Percentiles rank a stretch among this genome's conserved stretches.
These are phyloP conservation scores for Conger conger DNA, from an alignment of 2,113 vertebrate genomes.

Conservation along the genomic window DNA sequence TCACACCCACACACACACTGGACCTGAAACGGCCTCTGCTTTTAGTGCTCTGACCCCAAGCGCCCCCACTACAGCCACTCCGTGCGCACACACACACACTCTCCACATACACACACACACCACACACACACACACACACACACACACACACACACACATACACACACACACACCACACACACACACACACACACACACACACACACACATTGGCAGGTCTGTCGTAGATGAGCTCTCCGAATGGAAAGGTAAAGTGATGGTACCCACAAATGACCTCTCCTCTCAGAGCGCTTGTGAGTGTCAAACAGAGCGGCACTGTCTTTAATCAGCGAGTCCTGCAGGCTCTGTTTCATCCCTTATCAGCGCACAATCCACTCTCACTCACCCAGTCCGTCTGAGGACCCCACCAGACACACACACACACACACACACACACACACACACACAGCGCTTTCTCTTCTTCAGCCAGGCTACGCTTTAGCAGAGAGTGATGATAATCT, in stretches of 20 bases:
- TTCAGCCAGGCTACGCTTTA: not conserved
- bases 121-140: constrained; percentile 13
- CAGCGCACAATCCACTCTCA: constrained; percentile 23
- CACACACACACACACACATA: not conserved
- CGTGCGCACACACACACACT: constrained; percentile 10
- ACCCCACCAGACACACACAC: constrained; percentile 9
- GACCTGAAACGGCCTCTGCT: not conserved
- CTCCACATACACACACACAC: constrained; percentile 9
- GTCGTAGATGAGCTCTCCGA: not conserved
- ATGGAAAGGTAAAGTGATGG: constrained; percentile 9
- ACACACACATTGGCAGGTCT: constrained; percentile 18
- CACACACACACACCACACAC: too few species aligned
- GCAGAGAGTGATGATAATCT: constrained; percentile 23
- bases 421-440: not conserved
- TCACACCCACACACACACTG: constrained; percentile 1
- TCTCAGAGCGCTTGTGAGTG: constrained; percentile 8
- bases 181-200: not conserved
- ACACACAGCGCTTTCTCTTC: constrained; percentile 16
- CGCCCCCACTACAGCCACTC: not conserved
- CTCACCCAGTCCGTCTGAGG: constrained; percentile 21
- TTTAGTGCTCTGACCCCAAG: too few species aligned
- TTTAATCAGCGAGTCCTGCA: constrained; percentile 23
- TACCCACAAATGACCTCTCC: constrained; percentile 22
- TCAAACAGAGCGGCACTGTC: constrained; percentile 15
- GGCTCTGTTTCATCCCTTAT: constrained; percentile 28